Base-by-base conservation (phyloP, 2,113 vertebrate species). In the Vireo altiloquus region DNA sequence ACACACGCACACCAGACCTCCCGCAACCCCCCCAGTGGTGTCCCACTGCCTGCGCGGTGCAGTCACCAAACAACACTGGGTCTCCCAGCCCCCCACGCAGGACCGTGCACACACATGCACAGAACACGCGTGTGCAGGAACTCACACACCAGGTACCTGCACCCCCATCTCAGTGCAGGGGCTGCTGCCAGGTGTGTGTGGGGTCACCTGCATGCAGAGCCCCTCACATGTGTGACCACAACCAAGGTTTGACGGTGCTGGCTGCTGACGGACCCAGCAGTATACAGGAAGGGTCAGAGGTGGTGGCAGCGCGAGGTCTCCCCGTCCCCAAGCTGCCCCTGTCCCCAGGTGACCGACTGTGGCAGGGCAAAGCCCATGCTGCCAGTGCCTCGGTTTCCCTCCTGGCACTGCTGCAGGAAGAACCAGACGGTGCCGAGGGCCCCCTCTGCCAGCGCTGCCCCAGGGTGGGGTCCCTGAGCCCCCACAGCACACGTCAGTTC, bases 321-420 rank as follows among this genome's bases (percentile, higher is more conserved):
- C 39, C 64, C 4, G 5, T 49, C 35, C 60, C 42, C 2, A 0
- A 40, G 59, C 24, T 56, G 15, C 6, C 24, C 59, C 40, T 52
- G 88, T 54, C 84, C 74, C 60, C 12, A 1, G 1, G 75, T 61
- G 69, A 59, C 83, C 5, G 1, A 30, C 79, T 42, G 64, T 82
- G 33, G 4, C 11, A 19, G 23, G 18, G 39, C 40, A 60, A 82
- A 68, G 46, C 70, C 50, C 76, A 2, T 0, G 0, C 65, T 4
- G 0, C 37, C 49, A 3, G 5, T 82, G 94, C 89, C 94, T 95
- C 88, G 0, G 80, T 89, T 95, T 91, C 91, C 94, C 88, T 64
- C 9, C 31, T 0, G 7, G 69, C 15, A 17, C 44, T 24, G 65
- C 20, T 44, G 60, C 56, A 52, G 22, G 28, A 54, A 63, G n/a